Percentiles rank a stretch among this genome's conserved stretches.
These are phyloP conservation scores for Peromyscus californicus DNA, from an alignment of 2,113 vertebrate genomes.

Conservation along the genomic window DNA sequence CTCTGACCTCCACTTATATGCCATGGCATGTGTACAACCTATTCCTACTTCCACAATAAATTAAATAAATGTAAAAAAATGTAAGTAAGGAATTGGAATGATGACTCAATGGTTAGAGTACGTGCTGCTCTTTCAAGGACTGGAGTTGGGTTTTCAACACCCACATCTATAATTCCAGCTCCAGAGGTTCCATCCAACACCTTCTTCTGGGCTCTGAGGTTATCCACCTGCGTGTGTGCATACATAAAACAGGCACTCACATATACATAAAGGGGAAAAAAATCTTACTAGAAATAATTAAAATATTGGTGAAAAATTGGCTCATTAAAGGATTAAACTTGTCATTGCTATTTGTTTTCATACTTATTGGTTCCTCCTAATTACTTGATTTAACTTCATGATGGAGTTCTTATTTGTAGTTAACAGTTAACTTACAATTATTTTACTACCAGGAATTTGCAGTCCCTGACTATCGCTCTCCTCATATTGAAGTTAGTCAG, in stretches of 20 bases:
- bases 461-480: conserved; percentile 94
- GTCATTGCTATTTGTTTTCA: conserved; percentile 9
- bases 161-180: neutral
- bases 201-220: neutral
- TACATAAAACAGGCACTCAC: neutral
- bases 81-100: neutral
- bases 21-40: neutral
- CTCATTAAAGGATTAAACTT: conserved; percentile 4
- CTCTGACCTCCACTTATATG: neutral
- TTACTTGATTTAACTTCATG: conserved; percentile 13
- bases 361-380: neutral
- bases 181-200: neutral
- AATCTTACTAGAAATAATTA: neutral
- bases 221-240: neutral
- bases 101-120: neutral
- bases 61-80: neutral
- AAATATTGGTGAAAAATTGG: conserved; percentile 50
- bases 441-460: conserved; percentile 93
- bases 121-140: neutral
- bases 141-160: neutral
- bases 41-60: neutral
- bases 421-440: conserved; percentile 59
- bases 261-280: neutral
- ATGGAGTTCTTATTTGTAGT: neutral
- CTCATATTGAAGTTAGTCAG: conserved; percentile 93